Conservation (phyloP, 1,140 invertebrate genomes). For the Sycophaga agraensis region DNA sequence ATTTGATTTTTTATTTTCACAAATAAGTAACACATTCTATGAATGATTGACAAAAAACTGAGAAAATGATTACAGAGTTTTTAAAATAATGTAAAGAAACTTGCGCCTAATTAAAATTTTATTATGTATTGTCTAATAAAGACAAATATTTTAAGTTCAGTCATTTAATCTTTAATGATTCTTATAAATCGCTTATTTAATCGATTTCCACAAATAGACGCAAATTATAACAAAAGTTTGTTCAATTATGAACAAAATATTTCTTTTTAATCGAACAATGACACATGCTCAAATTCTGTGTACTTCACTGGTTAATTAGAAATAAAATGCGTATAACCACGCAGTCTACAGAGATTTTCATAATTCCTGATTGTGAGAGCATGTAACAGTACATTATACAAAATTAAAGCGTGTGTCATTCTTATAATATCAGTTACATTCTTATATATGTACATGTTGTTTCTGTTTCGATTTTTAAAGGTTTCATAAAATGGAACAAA, state of each 20-base stretch:
- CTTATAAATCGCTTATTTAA: neutral
- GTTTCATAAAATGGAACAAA: too few relatives aligned
- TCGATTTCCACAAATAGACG: neutral
- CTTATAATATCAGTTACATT: neutral
- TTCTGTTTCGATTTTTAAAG: too few relatives aligned
- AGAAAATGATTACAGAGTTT: too few relatives aligned
- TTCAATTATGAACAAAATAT: neutral
- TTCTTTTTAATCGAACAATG: neutral
- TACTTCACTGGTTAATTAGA: neutral
- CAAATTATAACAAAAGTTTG: neutral
- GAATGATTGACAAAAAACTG: too few relatives aligned
- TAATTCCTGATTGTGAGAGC: too few relatives aligned
- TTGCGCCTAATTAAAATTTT: too few relatives aligned
- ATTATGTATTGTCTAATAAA: too few relatives aligned
- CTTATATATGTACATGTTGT: conserved; percentile 5
- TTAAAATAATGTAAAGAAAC: too few relatives aligned
- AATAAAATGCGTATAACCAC: neutral
- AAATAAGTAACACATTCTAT: too few relatives aligned
- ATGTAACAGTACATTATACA: neutral
- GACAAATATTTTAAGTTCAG: neutral
- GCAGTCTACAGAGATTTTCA: too few relatives aligned
- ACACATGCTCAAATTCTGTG: neutral
- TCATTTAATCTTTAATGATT: conserved; percentile 1
- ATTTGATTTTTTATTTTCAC: too few relatives aligned
- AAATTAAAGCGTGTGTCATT: neutral